These are phyloP conservation scores for Aselliscus stoliczkanus DNA, from an alignment of 2,797 vertebrate species.

Conservation along the genomic window DNA sequence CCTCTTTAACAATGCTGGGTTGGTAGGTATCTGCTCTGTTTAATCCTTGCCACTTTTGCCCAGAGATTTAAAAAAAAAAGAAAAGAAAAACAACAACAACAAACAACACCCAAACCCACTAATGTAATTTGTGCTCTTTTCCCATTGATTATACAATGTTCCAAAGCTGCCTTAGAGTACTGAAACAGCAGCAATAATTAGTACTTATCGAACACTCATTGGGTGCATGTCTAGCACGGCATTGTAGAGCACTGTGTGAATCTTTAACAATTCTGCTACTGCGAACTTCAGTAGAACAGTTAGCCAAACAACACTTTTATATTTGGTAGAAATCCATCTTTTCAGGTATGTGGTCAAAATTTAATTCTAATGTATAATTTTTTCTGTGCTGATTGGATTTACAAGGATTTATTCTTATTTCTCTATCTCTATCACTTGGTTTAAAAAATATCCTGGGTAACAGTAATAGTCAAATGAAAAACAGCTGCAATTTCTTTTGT, in stretches of 20 bases:
- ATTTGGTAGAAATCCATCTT: neutral
- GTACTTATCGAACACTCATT: slow-evolving; percentile 24
- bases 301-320: neutral
- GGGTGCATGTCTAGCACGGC: neutral
- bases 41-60: neutral
- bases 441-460: neutral
- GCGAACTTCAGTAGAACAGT: neutral
- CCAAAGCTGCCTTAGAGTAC: neutral
- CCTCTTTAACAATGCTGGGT: neutral
- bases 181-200: slow-evolving; percentile 54
- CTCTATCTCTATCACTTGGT: neutral
- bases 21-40: neutral
- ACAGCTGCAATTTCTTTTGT: neutral
- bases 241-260: slow-evolving; percentile 27
- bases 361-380: slow-evolving; percentile 2
- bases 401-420: neutral
- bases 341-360: neutral
- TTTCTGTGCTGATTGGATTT: neutral
- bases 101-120: neutral
- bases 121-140: slow-evolving; percentile 57
- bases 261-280: slow-evolving; percentile 46
- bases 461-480: neutral
- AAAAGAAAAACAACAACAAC: neutral
- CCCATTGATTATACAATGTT: slow-evolving; percentile 58
- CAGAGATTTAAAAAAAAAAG: neutral